Evolutionary conservation across 2,797 vertebrate genomes (phyloP).

Genomic region (Phylloscopus collybita): DNA sequence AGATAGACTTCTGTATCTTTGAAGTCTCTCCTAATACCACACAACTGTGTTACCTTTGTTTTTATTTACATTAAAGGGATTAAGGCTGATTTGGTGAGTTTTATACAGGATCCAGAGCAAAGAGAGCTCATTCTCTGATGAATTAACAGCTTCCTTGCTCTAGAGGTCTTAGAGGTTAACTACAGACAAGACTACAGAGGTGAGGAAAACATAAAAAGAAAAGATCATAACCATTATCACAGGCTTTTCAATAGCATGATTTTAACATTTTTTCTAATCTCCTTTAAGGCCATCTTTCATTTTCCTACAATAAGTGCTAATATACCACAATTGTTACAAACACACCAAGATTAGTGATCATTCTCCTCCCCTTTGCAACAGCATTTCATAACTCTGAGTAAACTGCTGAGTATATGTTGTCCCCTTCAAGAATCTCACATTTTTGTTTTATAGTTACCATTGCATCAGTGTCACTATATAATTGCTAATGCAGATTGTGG

Average conservation of each 20-base stretch:
- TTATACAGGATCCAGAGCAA: neutral
- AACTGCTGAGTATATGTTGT: neutral
- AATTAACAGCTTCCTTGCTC: neutral
- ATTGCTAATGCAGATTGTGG: neutral
- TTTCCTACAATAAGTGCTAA: neutral
- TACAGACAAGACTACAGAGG: neutral
- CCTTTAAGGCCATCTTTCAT: neutral
- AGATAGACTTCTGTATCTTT: neutral
- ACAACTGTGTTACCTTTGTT: neutral
- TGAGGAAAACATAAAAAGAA: neutral
- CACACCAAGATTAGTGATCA: neutral
- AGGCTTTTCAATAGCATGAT: neutral
- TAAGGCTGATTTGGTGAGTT: neutral
- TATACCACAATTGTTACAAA: neutral
- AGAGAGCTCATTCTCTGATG: neutral
- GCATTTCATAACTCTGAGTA: neutral
- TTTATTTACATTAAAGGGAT: neutral
- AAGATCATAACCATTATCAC: neutral
- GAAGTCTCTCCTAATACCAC: neutral
- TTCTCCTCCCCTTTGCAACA: neutral
- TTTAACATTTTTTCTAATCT: neutral
- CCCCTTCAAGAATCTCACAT: neutral
- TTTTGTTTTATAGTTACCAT: neutral
- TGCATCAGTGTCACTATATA: neutral
- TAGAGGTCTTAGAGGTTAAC: neutral